These are phyloP conservation scores for Prunella strophiata DNA, from an alignment of 2,797 vertebrate species.

Conservation along the genomic window DNA sequence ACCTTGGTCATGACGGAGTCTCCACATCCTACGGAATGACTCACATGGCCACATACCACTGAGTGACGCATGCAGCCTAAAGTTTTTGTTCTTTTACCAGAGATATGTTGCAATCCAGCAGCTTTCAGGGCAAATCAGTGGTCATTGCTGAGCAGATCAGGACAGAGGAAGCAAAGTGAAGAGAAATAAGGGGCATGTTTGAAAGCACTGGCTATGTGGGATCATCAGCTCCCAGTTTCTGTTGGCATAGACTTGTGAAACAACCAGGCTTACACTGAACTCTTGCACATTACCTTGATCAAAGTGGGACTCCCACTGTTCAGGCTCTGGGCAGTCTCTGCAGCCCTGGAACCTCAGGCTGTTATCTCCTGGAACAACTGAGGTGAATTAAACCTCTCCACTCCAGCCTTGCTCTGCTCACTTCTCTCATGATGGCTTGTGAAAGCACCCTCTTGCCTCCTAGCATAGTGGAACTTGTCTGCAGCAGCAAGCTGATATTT, in stretches of 20 bases:
- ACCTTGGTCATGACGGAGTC: background rate
- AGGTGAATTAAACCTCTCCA: background rate
- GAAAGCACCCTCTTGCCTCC: background rate
- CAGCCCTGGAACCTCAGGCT: background rate
- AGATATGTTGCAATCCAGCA: background rate
- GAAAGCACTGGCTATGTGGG: background rate
- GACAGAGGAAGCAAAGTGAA: background rate
- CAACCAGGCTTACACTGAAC: background rate
- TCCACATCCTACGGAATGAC: background rate
- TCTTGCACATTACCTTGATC: background rate
- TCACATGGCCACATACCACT: fast-evolving
- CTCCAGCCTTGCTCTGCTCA: background rate
- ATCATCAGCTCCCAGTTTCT: background rate
- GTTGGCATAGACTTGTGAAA: background rate
- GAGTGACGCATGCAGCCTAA: background rate
- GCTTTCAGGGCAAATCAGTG: background rate
- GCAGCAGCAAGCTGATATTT: background rate
- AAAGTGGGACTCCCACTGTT: background rate
- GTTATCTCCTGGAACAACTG: background rate
- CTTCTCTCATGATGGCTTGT: background rate
- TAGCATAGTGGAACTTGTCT: fast-evolving
- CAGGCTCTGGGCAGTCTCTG: background rate
- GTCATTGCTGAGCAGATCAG: background rate
- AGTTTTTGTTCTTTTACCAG: background rate
- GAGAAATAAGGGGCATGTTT: background rate